Evolutionary conservation across 2,113 vertebrate genomes (phyloP).

Genomic region (Elephantulus edwardii): DNA sequence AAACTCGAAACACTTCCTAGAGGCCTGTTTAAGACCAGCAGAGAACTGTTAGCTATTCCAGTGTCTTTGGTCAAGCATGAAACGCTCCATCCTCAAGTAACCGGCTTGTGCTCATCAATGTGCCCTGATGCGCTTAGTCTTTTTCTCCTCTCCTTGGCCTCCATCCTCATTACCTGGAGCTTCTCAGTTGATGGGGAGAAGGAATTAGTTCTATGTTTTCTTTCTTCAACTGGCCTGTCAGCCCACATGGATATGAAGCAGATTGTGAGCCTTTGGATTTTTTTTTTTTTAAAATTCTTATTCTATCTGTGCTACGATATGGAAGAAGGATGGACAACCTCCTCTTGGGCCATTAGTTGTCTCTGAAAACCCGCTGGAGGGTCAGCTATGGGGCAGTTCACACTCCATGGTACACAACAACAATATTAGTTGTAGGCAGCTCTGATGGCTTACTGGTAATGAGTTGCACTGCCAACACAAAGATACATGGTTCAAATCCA

Average conservation of each 20-base stretch:
- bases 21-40: neutral
- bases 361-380: too few relatives aligned
- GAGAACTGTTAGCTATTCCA: neutral
- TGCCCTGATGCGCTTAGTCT: accelerated
- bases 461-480: too few relatives aligned
- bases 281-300: neutral
- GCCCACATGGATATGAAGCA: neutral
- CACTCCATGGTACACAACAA: too few relatives aligned
- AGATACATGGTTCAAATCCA: too few relatives aligned
- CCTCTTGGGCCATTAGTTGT: too few relatives aligned
- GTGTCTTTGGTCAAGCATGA: neutral
- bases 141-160: neutral
- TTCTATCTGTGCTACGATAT: too few relatives aligned
- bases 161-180: neutral
- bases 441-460: too few relatives aligned
- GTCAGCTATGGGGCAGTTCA: too few relatives aligned
- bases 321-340: too few relatives aligned
- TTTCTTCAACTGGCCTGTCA: neutral
- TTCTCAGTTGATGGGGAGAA: neutral
- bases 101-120: neutral
- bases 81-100: accelerated
- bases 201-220: neutral
- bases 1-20: conserved; percentile 2
- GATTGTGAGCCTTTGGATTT: neutral
- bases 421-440: too few relatives aligned